A percentile compares a stretch with the other conserved stretches of the same genome.
Conservation (phyloP, 2,797 vertebrate genomes). For the Lemur catta region DNA sequence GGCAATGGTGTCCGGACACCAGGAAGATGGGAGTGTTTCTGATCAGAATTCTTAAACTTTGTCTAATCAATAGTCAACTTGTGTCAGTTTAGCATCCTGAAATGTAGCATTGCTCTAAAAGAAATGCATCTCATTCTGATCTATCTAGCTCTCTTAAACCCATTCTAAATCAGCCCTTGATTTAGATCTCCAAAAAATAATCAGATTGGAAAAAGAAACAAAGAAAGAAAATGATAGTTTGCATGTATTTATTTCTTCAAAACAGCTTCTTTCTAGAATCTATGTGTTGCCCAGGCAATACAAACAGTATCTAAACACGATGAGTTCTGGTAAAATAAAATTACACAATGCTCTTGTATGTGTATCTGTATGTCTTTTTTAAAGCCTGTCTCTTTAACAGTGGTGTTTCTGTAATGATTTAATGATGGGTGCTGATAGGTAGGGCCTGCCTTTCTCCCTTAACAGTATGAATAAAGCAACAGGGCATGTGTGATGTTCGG, state of each 20-base stretch:
- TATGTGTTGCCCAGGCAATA: background rate
- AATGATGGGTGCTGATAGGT: slow-evolving; percentile 78
- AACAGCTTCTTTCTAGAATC: background rate
- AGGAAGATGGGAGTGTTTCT: background rate
- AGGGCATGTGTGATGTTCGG: slow-evolving; percentile 77
- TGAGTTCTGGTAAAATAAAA: slow-evolving; percentile 12
- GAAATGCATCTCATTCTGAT: background rate
- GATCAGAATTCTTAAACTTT: background rate
- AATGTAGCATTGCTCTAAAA: background rate
- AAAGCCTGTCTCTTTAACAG: slow-evolving; percentile 71
- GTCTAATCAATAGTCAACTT: background rate
- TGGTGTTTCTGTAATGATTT: slow-evolving; percentile 78
- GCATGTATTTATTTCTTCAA: slow-evolving; percentile 23
- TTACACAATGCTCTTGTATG: background rate
- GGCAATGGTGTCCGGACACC: background rate
- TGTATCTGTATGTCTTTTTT: background rate
- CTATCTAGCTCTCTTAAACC: background rate
- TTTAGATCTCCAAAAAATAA: background rate
- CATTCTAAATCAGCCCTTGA: background rate
- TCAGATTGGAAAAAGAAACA: background rate
- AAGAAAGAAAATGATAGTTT: background rate
- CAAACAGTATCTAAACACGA: background rate
- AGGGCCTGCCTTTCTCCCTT: slow-evolving; percentile 73
- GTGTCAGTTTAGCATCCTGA: background rate
- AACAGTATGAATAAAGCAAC: slow-evolving; percentile 81